Evolutionary conservation across 2,113 vertebrate genomes (phyloP), one percentile per base, ranked within the genome.

Genomic region (Symphodus melops): DNA sequence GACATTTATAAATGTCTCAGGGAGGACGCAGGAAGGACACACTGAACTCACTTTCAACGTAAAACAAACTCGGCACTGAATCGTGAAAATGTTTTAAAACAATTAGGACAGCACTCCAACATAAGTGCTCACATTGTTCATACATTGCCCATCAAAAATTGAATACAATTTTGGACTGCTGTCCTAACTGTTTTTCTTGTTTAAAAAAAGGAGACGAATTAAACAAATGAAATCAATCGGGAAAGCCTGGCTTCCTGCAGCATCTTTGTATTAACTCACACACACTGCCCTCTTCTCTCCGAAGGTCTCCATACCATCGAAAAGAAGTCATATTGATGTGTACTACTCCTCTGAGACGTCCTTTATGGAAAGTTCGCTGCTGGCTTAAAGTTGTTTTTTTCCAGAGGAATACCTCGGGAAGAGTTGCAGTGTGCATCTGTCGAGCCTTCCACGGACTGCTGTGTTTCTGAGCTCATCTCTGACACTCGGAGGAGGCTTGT

Each of bases 381-480:
- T 21, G 23, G 19, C 12, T 51, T 44, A 63, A 69, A 39, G 21
- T 60, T 23, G 4, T 13, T 54, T 21, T 59, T 80, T 46, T 60
- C 28, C 56, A 56, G 64, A 1, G 58, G 28, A 49, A 75, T 67
- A 57, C 25, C 57, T 36, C 10, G 3, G 58, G 61, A 70, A 81
- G 65, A 82, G 75, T 76, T 62, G 72, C 49, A 81, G 84, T 61
- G 63, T 82, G 63, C 75, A 75, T 67, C 72, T 57, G 55, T 80
- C 75, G n/a, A 64, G 64, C 66, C 20, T 39, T 83, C 87, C 75
- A 82, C 44, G 37, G 73, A 51, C 74, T 5, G 57, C 1, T 65
- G 77, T 88, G 66, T 85, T 88, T 85, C 52, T 74, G 79, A 77
- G 74, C 19, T 65, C 54, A 60, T 68, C 65, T 49, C 83, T 81